Base-by-base conservation (phyloP, 1,140 invertebrate genomes). In the Brachionus paranguensis region DNA sequence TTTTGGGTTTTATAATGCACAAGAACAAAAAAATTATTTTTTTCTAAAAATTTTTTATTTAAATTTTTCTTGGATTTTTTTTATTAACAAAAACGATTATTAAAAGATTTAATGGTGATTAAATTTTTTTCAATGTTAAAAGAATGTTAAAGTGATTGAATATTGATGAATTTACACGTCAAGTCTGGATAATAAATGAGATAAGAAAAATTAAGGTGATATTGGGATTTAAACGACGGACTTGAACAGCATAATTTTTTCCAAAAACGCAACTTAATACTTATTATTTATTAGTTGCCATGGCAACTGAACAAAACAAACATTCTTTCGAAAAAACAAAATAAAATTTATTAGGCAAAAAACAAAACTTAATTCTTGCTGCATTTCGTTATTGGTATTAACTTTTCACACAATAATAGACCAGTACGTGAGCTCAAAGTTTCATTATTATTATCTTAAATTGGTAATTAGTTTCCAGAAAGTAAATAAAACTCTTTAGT, bases 321-420 rank as follows among this genome's bases (percentile, higher is more conserved):
- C 68, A 72, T 68, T 68, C 65, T 68, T 29, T 43, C 33, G 6
- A 37, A 37, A 72, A 72, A 72, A 43, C 68, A 41, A 72, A 72
- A 72, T 72, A 72, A 72, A 72, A 72, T 72, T 72, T 72, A 72
- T 72, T 72, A 72, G 68, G 33, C 68, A 43, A 72, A 72, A 72
- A 72, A 41, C 17, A 72, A 72, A 72, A 4, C 53, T 60, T 60
- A 60, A 60, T 60, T 60, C 53, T 60, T 20, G 53, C n/a, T 60
- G 53, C n/a, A 60, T 60, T 60, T 60, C 53, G n/a, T 60, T 60
- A 60, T 60, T 60, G 53, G 53, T 60, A 60, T 60, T 60, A 60
- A 60, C 53, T 60, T 60, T 60, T 60, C 53, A 68, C 65, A 33
- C 37, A 41, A 72, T 37, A 37, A 37, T 10, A 41, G 41, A 72